Evolutionary conservation across 2,888 invertebrate species (phyloP).

Genomic region (Alsophila aescularia): DNA sequence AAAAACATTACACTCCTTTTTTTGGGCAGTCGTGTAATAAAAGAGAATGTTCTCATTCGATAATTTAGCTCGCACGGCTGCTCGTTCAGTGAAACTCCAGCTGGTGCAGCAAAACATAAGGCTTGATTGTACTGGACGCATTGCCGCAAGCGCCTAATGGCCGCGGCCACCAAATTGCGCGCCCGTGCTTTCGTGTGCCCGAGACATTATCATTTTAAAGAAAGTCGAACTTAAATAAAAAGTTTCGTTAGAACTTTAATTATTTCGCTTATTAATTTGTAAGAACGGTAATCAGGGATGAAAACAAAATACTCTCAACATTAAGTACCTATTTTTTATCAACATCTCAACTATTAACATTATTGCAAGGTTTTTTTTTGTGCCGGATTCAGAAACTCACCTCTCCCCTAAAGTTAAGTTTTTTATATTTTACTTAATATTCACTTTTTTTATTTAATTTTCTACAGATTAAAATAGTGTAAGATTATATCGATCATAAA

Average conservation of each 20-base stretch:
- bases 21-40: no score
- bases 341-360: no score
- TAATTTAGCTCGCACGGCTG: background rate
- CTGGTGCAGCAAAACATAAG: conserved; percentile 41
- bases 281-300: background rate
- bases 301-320: background rate
- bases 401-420: no score
- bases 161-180: conserved; percentile 75
- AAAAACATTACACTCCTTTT: no score
- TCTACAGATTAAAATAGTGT: no score
- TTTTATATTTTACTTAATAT: no score
- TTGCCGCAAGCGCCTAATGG: conserved; percentile 76
- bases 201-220: conserved; percentile 49
- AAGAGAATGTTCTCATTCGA: background rate
- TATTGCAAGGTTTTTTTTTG: no score
- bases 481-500: no score
- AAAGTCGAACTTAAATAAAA: conserved; percentile 32
- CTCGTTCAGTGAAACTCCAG: conserved; percentile 37
- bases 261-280: background rate
- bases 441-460: no score
- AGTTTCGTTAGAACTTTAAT: conserved; percentile 33
- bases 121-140: conserved; percentile 60
- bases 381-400: no score
- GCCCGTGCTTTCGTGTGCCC: conserved; percentile 61
- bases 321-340: no score